Percentiles rank a stretch among this genome's conserved stretches.
These are phyloP conservation scores for Eustalomyia histrio DNA, from an alignment of 2,888 invertebrate species.

Conservation along the genomic window DNA sequence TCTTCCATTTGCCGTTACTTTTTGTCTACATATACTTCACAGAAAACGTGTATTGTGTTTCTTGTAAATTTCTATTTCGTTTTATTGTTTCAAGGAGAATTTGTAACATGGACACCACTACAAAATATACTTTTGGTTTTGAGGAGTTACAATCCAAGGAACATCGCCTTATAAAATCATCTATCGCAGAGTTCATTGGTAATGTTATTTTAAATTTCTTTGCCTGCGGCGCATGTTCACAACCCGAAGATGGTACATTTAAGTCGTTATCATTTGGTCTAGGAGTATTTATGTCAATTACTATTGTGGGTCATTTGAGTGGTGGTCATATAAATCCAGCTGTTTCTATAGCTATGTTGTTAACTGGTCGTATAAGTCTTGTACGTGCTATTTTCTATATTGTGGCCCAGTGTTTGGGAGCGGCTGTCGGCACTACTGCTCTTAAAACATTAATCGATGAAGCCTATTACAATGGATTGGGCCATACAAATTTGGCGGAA, in stretches of 20 bases:
- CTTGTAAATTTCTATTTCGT: background rate
- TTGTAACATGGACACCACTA: conserved; percentile 12
- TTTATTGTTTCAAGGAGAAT: conserved; percentile 3
- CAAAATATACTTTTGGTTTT: conserved; percentile 42
- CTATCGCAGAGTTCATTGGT: conserved; percentile 91
- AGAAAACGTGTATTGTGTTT: background rate
- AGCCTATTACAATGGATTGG: conserved; percentile 82
- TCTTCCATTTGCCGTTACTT: background rate
- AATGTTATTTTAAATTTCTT: conserved; percentile 92
- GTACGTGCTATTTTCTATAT: conserved; percentile 88
- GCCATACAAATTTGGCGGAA: conserved; percentile 84
- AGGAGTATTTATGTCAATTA: conserved; percentile 88
- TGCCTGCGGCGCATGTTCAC: conserved; percentile 89
- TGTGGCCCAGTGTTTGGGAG: conserved; percentile 89
- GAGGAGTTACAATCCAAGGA: conserved; percentile 74
- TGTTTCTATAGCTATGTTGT: conserved; percentile 89
- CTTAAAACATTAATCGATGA: conserved; percentile 83
- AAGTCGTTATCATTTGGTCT: conserved; percentile 93
- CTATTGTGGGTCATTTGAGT: conserved; percentile 91
- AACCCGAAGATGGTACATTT: conserved; percentile 81
- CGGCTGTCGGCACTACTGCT: conserved; percentile 71
- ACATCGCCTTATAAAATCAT: conserved; percentile 85
- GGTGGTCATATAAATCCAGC: conserved; percentile 97
- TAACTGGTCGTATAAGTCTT: conserved; percentile 88
- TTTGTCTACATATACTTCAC: background rate